Conservation (phyloP, 1,140 invertebrate species). For the Saccostrea glomerata region DNA sequence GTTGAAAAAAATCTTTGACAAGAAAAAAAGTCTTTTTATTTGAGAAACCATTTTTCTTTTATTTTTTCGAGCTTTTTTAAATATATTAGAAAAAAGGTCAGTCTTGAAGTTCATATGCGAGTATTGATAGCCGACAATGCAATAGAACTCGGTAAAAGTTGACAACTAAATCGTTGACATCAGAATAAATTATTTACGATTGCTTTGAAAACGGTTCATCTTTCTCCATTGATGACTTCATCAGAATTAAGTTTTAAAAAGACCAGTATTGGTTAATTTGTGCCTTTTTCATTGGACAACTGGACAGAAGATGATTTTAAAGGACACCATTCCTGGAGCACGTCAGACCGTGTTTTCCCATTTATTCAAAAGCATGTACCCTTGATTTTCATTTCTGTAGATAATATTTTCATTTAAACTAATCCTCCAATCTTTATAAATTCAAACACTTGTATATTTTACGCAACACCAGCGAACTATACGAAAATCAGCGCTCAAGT, state of each 20-base stretch:
- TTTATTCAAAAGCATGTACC: constrained; percentile 7
- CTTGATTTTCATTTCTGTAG: constrained; percentile 12
- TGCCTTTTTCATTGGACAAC: not conserved
- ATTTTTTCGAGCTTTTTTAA: not conserved
- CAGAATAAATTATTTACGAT: not conserved
- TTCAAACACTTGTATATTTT: constrained; percentile 23
- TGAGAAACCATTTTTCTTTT: not conserved
- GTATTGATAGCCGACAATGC: not conserved
- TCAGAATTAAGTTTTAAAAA: constrained; percentile 27
- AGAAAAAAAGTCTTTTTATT: not conserved
- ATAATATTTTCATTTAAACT: constrained; percentile 30
- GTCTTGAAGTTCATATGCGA: constrained; percentile 11
- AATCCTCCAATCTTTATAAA: constrained; percentile 9
- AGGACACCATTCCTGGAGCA: not conserved
- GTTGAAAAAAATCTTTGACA: constrained; percentile 1
- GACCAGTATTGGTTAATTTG: not conserved
- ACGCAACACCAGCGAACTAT: constrained; percentile 16
- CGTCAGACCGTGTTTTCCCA: not conserved
- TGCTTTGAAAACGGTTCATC: constrained; percentile 31
- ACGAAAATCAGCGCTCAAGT: not conserved
- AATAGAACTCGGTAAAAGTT: not conserved
- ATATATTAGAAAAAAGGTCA: not conserved
- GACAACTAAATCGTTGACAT: constrained; percentile 13
- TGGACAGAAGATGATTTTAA: not conserved
- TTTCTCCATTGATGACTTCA: not conserved